Evolutionary conservation across 2,113 vertebrate species (phyloP), one percentile per base, ranked within the genome.

Genomic region (Lipophrys pholis): DNA sequence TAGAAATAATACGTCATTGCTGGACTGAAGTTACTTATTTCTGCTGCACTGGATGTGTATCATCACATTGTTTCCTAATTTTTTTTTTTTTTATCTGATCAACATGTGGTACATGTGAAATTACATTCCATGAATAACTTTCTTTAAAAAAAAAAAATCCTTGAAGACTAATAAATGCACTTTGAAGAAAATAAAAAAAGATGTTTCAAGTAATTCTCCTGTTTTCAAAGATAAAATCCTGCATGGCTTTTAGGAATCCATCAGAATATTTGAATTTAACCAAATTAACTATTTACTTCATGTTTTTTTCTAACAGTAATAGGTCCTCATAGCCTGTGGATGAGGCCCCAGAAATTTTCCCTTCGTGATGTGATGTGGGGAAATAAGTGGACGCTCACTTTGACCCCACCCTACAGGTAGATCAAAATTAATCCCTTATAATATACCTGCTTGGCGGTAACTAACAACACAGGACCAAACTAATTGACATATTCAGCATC

Each of bases 161-260:
- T 30, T 30, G 5, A 70, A 53, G 60, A 56, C 43, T 16, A 82
- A 74, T 87, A 76, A 83, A 84, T 59, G 66, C 73, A 78, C 69
- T 85, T 81, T 78, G 1, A 69, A 63, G 12, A 67, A 11, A 65
- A 43, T 43, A n/a, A 12, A 1, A 42, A 9, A 21, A 52, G 54
- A 21, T 65, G 5, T 5, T 35, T 72, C 0, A 46, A 17, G 8
- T 9, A 15, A 16, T 60, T 58, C 14, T 17, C 8, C 45, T 72
- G 11, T 45, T 6, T 8, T 35, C 6, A 35, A 35, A 36, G 14
- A 35, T 49, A 4, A 50, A 4, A 14, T 39, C 0, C 11, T 48
- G 10, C 6, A 17, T 35, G 6, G 12, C 41, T n/a, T 40, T 6
- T 16, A 30, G 21, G 21, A 30, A 30, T 30, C 21, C 21, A 30